Conservation (phyloP, 2,888 invertebrate species). For the Teleiodes luculella region DNA sequence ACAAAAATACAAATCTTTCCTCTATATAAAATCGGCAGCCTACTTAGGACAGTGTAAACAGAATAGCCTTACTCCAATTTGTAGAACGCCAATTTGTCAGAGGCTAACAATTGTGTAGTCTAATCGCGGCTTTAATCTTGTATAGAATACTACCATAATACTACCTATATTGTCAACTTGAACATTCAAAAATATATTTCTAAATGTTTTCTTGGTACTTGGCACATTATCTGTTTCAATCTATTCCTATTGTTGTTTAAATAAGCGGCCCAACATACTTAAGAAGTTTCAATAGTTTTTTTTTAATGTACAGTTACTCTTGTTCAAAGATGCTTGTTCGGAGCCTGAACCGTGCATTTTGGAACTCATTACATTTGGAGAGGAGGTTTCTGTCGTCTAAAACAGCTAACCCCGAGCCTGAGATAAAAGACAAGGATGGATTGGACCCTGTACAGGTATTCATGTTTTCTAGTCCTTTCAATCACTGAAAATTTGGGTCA, state of each 20-base stretch:
- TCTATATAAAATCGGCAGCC: too few relatives aligned
- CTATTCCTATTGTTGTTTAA: neutral
- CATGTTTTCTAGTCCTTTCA: too few relatives aligned
- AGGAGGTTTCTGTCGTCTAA: conserved; percentile 59
- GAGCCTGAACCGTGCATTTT: conserved; percentile 51
- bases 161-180: too few relatives aligned
- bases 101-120: too few relatives aligned
- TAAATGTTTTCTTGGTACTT: neutral
- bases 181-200: too few relatives aligned
- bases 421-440: conserved; percentile 37
- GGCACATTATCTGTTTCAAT: neutral
- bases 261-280: neutral
- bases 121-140: too few relatives aligned
- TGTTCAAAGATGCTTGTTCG: conserved; percentile 61
- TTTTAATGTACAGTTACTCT: neutral
- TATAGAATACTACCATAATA: too few relatives aligned
- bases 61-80: too few relatives aligned
- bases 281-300: neutral
- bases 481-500: too few relatives aligned
- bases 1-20: too few relatives aligned
- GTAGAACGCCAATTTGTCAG: too few relatives aligned
- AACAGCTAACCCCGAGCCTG: conserved; percentile 49
- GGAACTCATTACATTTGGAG: conserved; percentile 51
- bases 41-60: too few relatives aligned
- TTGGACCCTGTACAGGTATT: conserved; percentile 59